A percentile compares a stretch with the other conserved stretches of the same genome.
Conservation (phyloP, 2,113 vertebrate species). For the Motacilla alba region DNA sequence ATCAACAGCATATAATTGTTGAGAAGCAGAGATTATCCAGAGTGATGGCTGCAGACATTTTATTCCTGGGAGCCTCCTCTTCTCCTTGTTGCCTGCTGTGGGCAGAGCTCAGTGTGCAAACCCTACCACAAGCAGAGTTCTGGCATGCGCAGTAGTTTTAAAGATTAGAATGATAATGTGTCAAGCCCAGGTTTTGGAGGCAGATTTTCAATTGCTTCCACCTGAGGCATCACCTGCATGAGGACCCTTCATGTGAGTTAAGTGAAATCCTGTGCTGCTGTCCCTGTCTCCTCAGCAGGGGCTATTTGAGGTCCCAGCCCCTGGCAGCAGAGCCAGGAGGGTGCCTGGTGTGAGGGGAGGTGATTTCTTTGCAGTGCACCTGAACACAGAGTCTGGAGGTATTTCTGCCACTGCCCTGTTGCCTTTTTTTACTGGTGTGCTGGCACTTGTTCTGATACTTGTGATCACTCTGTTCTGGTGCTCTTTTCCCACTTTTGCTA, state of each 20-base stretch:
- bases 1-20: background rate
- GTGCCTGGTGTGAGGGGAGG: background rate
- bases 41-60: background rate
- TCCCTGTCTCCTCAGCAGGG: background rate
- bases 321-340: background rate
- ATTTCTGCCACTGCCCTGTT: background rate
- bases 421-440: background rate
- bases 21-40: background rate
- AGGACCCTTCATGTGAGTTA: background rate
- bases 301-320: background rate
- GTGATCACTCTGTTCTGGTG: background rate
- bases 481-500: background rate
- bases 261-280: background rate
- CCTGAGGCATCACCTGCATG: background rate
- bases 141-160: background rate
- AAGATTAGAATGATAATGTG: background rate
- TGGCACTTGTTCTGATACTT: background rate
- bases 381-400: background rate
- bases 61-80: background rate
- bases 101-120: background rate
- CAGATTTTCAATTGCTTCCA: background rate
- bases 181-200: background rate
- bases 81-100: background rate
- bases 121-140: background rate
- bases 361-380: background rate